Base-by-base conservation (phyloP, 2,888 invertebrate genomes). In the Opisthograptis luteolata region DNA sequence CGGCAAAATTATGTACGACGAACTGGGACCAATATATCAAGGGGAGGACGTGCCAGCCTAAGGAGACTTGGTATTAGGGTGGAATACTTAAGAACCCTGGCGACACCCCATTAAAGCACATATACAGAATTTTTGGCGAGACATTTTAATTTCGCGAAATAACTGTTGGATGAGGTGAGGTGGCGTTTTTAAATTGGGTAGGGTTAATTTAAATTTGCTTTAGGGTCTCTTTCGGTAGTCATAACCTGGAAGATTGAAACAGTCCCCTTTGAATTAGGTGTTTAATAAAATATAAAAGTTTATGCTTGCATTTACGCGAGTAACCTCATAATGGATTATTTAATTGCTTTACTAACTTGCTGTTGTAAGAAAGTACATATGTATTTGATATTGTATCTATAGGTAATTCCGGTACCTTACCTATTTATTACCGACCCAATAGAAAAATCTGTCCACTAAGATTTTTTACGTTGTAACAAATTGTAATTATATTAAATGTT, bases 1-100 rank as follows among this genome's bases (percentile, higher is more conserved):
- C 87, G 14, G 81, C 89, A 89, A 90, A 90, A 90, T 90, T 90
- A 90, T 90, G 90, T 90, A 90, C 90, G 90, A 90, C 89, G 90
- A 85, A 87, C 90, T 87, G 90, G 90, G 90, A 90, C 84, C 84
- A 87, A 90, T 90, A 90, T 90, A 90, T 90, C 88, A 89, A 76
- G 84, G 88, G 89, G 89, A 87, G 89, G 88, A 88, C 89, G 89
- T 88, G 87, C 87, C 85, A 87, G 87, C 85, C 88, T 88, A 87
- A 88, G 89, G 87, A 88, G 89, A 84, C 87, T 81, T 85, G 85
- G 90, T 85, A 90, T 89, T 90, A 87, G 81, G 84, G 81, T 79
- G 82, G 89, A 90, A 90, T 90, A 90, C 89, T 90, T 89, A 89
- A 89, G 90, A 86, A 88, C 88, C 86, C 79, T 76, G 76, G 88